Percentiles rank a stretch among this genome's conserved stretches.
phyloP scores from a whole-genome alignment of 2,888 invertebrate genomes.

The Aplocera efformata region DNA sequence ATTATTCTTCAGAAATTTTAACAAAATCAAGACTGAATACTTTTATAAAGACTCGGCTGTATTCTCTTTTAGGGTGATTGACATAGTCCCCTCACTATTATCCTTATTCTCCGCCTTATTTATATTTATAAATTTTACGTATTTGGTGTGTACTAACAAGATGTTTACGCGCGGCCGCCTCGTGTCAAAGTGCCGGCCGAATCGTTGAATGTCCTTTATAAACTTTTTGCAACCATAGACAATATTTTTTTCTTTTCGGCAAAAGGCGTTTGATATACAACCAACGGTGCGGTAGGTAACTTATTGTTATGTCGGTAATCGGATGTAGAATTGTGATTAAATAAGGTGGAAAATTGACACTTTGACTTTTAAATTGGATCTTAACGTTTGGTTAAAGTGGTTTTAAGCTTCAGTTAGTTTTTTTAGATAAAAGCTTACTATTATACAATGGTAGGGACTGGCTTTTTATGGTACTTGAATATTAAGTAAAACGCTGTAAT shows the following conservation, averaged over 20 bases:
- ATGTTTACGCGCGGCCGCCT: slow-evolving; percentile 53
- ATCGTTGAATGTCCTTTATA: slow-evolving; percentile 37
- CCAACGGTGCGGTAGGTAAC: slow-evolving; percentile 41
- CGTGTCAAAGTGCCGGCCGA: slow-evolving; percentile 62
- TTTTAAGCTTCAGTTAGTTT: slow-evolving; percentile 21
- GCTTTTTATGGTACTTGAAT: no score
- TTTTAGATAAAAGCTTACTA: no score
- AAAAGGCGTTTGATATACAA: slow-evolving; percentile 28
- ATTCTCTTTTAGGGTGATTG: no score
- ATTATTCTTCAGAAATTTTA: no score
- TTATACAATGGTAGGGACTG: no score
- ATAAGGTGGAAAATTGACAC: slow-evolving; percentile 38
- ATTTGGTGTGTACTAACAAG: slow-evolving; percentile 75
- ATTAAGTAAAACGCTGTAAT: no score
- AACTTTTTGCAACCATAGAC: slow-evolving; percentile 45
- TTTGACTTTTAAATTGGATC: slow-evolving; percentile 26
- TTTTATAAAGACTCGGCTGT: no score
- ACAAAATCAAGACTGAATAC: no score
- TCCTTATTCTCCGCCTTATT: slow-evolving; percentile 50
- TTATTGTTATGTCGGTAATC: slow-evolving; percentile 33
- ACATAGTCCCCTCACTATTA: slow-evolving; percentile 23
- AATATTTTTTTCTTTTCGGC: slow-evolving; percentile 44
- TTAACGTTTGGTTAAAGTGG: slow-evolving; percentile 23
- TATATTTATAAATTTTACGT: slow-evolving; percentile 72
- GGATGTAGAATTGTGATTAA: slow-evolving; percentile 34